phyloP scores from a whole-genome alignment of 2,888 invertebrate species.

The Ommatoiulus sabulosus region DNA sequence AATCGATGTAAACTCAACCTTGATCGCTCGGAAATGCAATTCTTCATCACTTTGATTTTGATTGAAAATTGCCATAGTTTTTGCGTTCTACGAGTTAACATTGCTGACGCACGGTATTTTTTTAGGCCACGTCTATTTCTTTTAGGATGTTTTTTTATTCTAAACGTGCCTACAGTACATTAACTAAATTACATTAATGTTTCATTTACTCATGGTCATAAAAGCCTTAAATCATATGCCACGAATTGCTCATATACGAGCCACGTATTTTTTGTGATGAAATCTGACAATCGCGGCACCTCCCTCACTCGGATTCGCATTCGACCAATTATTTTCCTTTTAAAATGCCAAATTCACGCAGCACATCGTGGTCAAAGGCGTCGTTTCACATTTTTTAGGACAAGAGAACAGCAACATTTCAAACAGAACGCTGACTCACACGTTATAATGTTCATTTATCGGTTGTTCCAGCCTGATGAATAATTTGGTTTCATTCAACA shows the following conservation, averaged over 20 bases:
- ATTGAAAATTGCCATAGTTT: slow-evolving; percentile 5
- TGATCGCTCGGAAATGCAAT: background rate
- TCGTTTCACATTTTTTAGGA: slow-evolving; percentile 11
- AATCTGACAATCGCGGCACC: slow-evolving; percentile 14
- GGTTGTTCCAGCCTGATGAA: background rate
- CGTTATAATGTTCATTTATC: background rate
- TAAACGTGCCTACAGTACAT: background rate
- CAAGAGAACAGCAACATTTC: background rate
- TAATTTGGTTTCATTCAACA: background rate
- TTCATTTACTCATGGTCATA: slow-evolving; percentile 26
- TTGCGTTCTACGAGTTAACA: background rate
- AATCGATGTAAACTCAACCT: background rate
- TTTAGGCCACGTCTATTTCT: slow-evolving; percentile 6
- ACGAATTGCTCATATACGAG: background rate
- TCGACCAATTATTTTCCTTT: slow-evolving; percentile 7
- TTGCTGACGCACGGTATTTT: background rate
- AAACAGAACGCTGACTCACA: slow-evolving; percentile 27
- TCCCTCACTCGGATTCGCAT: slow-evolving; percentile 13
- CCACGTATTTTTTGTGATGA: background rate
- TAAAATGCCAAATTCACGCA: background rate
- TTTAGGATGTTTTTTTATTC: background rate
- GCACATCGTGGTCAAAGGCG: slow-evolving; percentile 2
- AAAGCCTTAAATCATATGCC: background rate
- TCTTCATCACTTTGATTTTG: background rate
- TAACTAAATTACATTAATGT: background rate